Evolutionary conservation across 2,888 invertebrate genomes (phyloP).

Genomic region (Pandemis corylana): DNA sequence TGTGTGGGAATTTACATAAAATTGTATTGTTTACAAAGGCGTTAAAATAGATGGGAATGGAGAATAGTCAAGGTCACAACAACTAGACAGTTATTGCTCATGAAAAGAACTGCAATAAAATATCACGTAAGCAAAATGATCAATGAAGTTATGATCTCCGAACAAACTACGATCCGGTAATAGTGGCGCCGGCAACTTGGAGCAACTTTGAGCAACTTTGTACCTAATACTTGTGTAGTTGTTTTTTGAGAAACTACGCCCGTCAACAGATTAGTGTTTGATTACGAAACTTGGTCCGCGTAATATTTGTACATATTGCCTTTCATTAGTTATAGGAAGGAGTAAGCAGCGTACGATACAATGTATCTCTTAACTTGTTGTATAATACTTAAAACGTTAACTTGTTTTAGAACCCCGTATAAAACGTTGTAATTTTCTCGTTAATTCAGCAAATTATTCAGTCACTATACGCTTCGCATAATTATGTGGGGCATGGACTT

Average conservation of each 20-base stretch:
- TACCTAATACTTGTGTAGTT: conserved; percentile 27
- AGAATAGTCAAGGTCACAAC: background rate
- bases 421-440: too few relatives aligned
- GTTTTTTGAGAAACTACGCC: conserved; percentile 20
- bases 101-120: conserved; percentile 6
- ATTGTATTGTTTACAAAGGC: too few relatives aligned
- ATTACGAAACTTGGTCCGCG: conserved; percentile 19
- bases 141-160: conserved; percentile 20
- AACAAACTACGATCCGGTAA: conserved; percentile 12
- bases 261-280: conserved; percentile 29
- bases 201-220: conserved; percentile 17
- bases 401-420: too few relatives aligned
- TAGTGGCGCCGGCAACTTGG: background rate
- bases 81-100: background rate
- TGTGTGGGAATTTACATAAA: too few relatives aligned
- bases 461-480: too few relatives aligned
- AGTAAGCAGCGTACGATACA: background rate
- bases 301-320: conserved; percentile 6
- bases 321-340: background rate
- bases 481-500: too few relatives aligned
- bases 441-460: too few relatives aligned
- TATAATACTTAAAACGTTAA: too few relatives aligned
- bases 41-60: too few relatives aligned
- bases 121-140: conserved; percentile 12
- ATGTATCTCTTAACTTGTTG: too few relatives aligned